Base-by-base conservation (phyloP, 2,888 invertebrate species). In the Harmothoe impar region DNA sequence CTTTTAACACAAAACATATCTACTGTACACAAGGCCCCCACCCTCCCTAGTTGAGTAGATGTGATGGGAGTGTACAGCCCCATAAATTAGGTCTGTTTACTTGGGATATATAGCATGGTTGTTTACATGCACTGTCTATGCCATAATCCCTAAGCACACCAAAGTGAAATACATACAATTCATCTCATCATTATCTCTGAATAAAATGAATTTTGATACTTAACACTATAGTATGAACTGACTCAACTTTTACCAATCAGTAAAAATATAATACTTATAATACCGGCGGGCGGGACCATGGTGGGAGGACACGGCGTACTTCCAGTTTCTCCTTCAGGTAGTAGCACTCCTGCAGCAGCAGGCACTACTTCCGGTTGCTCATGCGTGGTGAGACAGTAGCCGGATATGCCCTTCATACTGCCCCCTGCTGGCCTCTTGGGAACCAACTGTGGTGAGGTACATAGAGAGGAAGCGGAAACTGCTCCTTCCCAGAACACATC, bases 401-500 rank as follows among this genome's bases (percentile, higher is more conserved):
- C 62, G 62, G 62, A 62, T 20, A 62, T n/a, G 62, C 62, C 62
- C 62, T 62, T 3, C n/a, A 62, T 1, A 20, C 62, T 62, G 29
- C 77, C 77, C 77, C 77, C 77, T n/a, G 77, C 31, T 3, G 43
- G 20, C 5, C 1, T 0, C 17, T 33, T 43, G 0, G 81, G 81
- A 35, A n/a, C 10, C 15, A 81, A 35, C 81, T 35, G 35, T 0
- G 81, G 81, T 15, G 81, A 81, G 5, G 81, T 1, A 25, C 33
- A 81, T 17, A 81, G 33, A 0, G 81, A 20, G 23, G 81, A 33
- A 17, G 81, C 43, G 35, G 77, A 77, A 20, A 62, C 62, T n/a
- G 25, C 29, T 20, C 81, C 81, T 43, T 81, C 43, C 81, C 81
- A 77, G 31, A 77, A 77, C 31, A 33, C 81, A 33, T 81, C 81